Base-by-base conservation (phyloP, 2,888 invertebrate species). In the Diarsia dahlii region DNA sequence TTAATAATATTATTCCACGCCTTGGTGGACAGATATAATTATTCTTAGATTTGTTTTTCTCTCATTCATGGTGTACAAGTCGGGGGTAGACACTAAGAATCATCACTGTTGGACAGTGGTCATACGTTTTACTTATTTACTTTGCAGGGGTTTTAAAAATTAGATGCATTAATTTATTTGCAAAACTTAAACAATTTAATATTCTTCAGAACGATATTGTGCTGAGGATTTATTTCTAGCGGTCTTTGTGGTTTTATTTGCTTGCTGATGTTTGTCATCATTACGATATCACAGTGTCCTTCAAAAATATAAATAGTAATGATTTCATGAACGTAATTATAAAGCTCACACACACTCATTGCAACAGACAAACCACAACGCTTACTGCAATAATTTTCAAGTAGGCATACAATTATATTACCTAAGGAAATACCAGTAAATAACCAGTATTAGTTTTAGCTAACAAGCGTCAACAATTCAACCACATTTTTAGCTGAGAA, bases 391-490 rank as follows among this genome's bases (percentile, higher is more conserved):
- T 45, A 60, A 0, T 63, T 45, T 15, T 45, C n/a, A 45, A 63
- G n/a, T n/a, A 63, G n/a, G 20, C 46, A 46, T 46, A 68, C 15
- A 28, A 23, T 52, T 34, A 1, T 0, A 64, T 4, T 4, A 39
- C 8, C 39, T 39, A 50, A 45, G 18, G 50, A 56, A 28, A 48
- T 12, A 60, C 4, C 9, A 15, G 8, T 12, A 28, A 20, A 6
- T 62, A 15, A 39, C 45, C 48, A 63, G 20, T 63, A 45, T 63
- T 52, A 56, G n/a, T 58, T 68, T 46, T 46, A 67, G 50, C 23
- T 9, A 67, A 28, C 65, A 70, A 70, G 54, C n/a, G 50, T 77
- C 65, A 80, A 65, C 13, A 69, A 66, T 15, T 45, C n/a, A 23
- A 63, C 63, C 63, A 45, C 63, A 63, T 45, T 58, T 52, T 52